Evolutionary conservation across 1,140 invertebrate species (phyloP), one percentile per base, ranked within the genome.

Genomic region (Cherax destructor): DNA sequence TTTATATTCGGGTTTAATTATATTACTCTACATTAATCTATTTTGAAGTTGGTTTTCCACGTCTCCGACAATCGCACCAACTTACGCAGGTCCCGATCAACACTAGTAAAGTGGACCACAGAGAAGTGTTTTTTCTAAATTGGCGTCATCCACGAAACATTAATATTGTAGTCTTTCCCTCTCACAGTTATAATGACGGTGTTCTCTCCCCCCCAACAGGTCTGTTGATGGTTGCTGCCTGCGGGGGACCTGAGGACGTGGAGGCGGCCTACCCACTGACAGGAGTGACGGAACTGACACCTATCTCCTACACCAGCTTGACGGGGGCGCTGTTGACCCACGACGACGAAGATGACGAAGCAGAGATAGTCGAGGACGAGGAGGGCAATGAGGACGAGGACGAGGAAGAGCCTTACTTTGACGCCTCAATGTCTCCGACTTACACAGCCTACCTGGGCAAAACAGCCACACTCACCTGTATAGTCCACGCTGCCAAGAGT

Each of bases 381-480:
- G 69, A 61, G 76, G 74, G 69, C 16, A 74, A 41, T 41, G 88
- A 83, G 84, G 83, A 86, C 61, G 41, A 49, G 80, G 76, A 50
- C 30, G 91, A 89, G 24, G 91, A 92, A 74, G 92, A 92, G 74
- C 88, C 88, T 21, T 92, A 92, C 59, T 92, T 92, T 30, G 92
- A 92, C 41, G 88, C 92, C 59, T 90, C 84, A 59, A 92, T 92
- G 92, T 41, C 61, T 18, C 84, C 92, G 1, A 91, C 92, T n/a
- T 91, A 91, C 84, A 92, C 92, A 4, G 92, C 88, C 18, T 92
- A 92, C 69, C 84, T 92, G 83, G 92, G 92, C 84, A 92, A 92
- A 85, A 92, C 92, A 13, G 92, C 92, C 3, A 89, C 88, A 0
- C 88, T 92, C 61, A 92, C 92, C 49, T 92, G 92, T 49, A 92